Evolutionary conservation across 2,113 vertebrate genomes (phyloP).

Genomic region (Fulmarus glacialis): DNA sequence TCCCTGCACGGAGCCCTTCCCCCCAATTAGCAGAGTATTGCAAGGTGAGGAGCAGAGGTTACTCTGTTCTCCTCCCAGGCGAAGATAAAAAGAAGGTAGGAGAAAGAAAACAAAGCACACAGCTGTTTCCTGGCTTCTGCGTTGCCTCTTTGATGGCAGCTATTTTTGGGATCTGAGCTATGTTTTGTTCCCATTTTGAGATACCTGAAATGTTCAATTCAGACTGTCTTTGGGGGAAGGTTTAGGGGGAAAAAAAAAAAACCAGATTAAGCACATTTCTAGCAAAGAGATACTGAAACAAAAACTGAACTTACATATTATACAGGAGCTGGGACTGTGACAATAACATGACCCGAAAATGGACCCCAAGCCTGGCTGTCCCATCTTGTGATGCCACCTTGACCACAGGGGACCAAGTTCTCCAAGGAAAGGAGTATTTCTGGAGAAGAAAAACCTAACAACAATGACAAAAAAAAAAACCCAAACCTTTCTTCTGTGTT

Average conservation of each 20-base stretch:
- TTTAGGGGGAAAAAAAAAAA: accelerated
- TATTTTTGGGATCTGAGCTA: background rate
- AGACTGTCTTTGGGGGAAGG: background rate
- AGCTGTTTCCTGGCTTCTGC: background rate
- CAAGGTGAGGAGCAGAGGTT: background rate
- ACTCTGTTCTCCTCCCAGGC: background rate
- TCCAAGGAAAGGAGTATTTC: background rate
- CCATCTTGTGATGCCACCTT: background rate
- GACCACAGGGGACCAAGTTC: background rate
- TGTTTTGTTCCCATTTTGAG: background rate
- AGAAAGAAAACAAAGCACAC: background rate
- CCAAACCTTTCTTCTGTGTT: background rate
- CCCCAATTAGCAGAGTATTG: background rate
- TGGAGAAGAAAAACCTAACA: background rate
- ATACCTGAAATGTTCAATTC: background rate
- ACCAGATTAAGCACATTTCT: background rate
- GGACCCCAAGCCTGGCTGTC: background rate
- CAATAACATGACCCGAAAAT: background rate
- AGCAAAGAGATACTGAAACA: background rate
- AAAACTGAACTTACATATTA: background rate
- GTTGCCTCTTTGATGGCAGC: background rate
- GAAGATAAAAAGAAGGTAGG: background rate
- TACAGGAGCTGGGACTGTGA: background rate
- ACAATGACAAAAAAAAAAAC: too few species aligned
- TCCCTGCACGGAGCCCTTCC: background rate